A percentile compares a stretch with the other conserved stretches of the same genome.
These are phyloP conservation scores for Eilema caniola DNA, from an alignment of 2,888 invertebrate genomes.

Conservation along the genomic window DNA sequence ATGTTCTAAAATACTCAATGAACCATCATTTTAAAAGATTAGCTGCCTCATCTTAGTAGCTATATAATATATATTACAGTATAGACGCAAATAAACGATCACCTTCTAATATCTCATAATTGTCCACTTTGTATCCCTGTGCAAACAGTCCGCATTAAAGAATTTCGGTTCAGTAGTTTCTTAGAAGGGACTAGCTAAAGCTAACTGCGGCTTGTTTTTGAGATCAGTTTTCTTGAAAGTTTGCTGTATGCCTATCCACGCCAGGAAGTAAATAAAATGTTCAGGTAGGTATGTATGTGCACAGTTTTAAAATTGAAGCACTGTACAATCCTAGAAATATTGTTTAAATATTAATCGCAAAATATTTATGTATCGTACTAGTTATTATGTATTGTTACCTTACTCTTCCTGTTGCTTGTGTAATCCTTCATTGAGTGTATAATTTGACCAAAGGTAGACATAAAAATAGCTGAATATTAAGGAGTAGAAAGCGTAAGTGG, in stretches of 20 bases:
- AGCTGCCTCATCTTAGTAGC: background rate
- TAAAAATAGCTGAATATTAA: too few relatives aligned
- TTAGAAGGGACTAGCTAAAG: slow-evolving; percentile 70
- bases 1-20: too few relatives aligned
- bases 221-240: slow-evolving; percentile 38
- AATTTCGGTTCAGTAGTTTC: slow-evolving; percentile 81
- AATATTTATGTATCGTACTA: background rate
- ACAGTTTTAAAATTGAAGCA: background rate
- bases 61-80: too few relatives aligned
- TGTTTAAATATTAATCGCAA: background rate
- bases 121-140: slow-evolving; percentile 56
- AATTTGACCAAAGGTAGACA: too few relatives aligned
- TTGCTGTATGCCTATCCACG: background rate
- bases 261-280: background rate
- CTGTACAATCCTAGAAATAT: background rate
- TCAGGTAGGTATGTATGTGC: background rate
- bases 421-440: background rate
- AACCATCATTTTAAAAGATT: too few relatives aligned
- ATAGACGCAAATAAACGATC: slow-evolving; percentile 3
- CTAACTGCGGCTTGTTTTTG: slow-evolving; percentile 49
- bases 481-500: too few relatives aligned
- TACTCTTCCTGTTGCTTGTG: background rate
- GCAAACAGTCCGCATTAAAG: slow-evolving; percentile 64
- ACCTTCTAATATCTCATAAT: slow-evolving; percentile 38
- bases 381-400: too few relatives aligned